Base-by-base conservation (phyloP, 2,797 vertebrate genomes). In the Lemur catta region DNA sequence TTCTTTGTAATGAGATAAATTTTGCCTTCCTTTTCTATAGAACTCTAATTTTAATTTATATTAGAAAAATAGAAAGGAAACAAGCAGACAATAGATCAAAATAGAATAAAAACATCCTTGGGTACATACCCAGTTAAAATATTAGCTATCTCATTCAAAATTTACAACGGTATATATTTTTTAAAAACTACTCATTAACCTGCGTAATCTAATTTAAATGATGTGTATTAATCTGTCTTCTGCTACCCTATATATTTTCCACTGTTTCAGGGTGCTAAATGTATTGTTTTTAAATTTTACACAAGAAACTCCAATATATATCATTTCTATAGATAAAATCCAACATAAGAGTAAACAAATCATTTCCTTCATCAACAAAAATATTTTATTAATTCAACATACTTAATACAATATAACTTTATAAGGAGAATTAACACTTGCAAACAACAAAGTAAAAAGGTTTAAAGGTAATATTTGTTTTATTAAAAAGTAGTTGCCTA, bases 401-500 rank as follows among this genome's bases (percentile, higher is more conserved):
- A 84, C 3, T 84, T 95, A 78, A 89, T 72, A 93, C 87, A 88
- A 78, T 61, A 65, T 63, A 92, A 93, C 28, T 91, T 95, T 91
- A 57, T 30, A 26, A 87, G 59, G 67, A 95, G 22, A 48, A 89
- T 55, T 92, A 84, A 91, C 94, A 67, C 20, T 96, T 92, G 55
- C 63, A 96, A 94, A 84, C 48, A 94, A 96, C 59, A n/a, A 86
- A 82, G 72, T 69, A 93, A 95, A 88, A 96, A 94, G 28, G 33
- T 92, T 86, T 79, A 59, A 96, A 93, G 46, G 22, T 93, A 96
- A 94, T 18, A 93, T 93, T 94, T 93, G 61, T 95, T 92, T 91
- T 89, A 97, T 96, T 95, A 96, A 96, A 97, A 98, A 95, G 81
- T 89, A 93, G 61, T 96, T 96, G 96, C 92, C 97, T 97, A 97